A percentile compares a stretch with the other conserved stretches of the same genome.
Conservation (phyloP, 2,888 invertebrate species). For the Parnassius mnemosyne region DNA sequence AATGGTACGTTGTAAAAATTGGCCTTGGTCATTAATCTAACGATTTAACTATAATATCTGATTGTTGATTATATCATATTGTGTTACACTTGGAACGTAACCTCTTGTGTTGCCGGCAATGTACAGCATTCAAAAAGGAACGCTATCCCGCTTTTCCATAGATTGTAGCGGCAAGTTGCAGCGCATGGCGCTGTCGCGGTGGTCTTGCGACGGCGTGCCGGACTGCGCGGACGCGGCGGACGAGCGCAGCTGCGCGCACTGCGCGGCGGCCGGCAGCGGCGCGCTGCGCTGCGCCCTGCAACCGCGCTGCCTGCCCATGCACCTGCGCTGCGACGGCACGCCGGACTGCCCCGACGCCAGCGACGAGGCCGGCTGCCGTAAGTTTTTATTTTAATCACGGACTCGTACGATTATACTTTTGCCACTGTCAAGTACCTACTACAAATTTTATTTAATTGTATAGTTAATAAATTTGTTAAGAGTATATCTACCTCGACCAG, state of each 20-base stretch:
- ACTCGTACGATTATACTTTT: no score
- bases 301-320: slow-evolving; percentile 85
- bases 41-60: no score
- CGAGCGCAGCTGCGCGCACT: slow-evolving; percentile 90
- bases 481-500: no score
- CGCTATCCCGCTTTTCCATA: slow-evolving; percentile 38
- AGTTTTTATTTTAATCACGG: slow-evolving; percentile 56
- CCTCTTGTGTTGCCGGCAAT: no score
- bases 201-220: slow-evolving; percentile 91
- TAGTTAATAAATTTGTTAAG: no score
- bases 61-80: no score
- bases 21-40: no score
- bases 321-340: slow-evolving; percentile 89
- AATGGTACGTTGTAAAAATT: no score
- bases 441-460: no score
- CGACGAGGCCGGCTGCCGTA: slow-evolving; percentile 92
- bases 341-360: slow-evolving; percentile 92
- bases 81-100: no score
- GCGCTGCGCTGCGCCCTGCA: slow-evolving; percentile 89
- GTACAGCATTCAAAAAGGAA: no score
- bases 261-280: slow-evolving; percentile 82
- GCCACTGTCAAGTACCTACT: no score
- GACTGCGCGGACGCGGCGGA: slow-evolving; percentile 93
- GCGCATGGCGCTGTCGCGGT: slow-evolving; percentile 85
- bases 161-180: slow-evolving; percentile 89